Conservation (phyloP, 2,797 vertebrate species). For the Apogon hyalosoma region DNA sequence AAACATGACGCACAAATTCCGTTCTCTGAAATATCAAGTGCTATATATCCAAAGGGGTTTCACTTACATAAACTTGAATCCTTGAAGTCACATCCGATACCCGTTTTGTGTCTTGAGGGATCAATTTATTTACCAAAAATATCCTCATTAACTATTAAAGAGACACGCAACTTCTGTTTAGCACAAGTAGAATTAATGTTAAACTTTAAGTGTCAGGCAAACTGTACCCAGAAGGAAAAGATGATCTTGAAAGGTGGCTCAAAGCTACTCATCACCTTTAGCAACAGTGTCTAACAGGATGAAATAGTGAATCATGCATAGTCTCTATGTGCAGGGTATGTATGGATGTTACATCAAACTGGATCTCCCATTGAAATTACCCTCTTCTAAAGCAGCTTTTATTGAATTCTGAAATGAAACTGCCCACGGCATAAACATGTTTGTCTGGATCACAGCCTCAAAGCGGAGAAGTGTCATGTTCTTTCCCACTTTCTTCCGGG, state of each 20-base stretch:
- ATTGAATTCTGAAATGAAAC: constrained; percentile 72
- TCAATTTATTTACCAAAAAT: constrained; percentile 23
- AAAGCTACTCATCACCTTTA: constrained; percentile 32
- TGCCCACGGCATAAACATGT: constrained; percentile 76
- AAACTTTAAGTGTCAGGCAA: constrained; percentile 16
- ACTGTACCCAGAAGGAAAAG: constrained; percentile 8
- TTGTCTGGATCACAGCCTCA: constrained; percentile 66
- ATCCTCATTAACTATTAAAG: constrained; percentile 22
- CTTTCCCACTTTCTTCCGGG: constrained; percentile 51
- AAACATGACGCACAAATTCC: constrained; percentile 1
- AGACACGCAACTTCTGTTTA: constrained; percentile 17
- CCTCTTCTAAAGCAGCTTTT: constrained; percentile 56
- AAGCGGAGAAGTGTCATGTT: constrained; percentile 67
- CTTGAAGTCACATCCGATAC: constrained; percentile 21
- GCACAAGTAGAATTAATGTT: constrained; percentile 16
- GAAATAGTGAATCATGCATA: constrained; percentile 40
- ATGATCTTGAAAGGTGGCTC: constrained; percentile 10
- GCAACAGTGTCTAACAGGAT: constrained; percentile 31
- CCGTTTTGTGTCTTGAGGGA: constrained; percentile 26
- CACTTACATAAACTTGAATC: constrained; percentile 11
- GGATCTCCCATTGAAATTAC: constrained; percentile 56
- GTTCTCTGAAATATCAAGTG: not conserved
- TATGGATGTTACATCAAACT: constrained; percentile 55
- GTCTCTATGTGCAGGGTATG: constrained; percentile 39
- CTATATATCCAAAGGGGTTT: not conserved